Evolutionary conservation across 2,888 invertebrate species (phyloP), one percentile per base, ranked within the genome.

Genomic region (Chromoteleia sp.): DNA sequence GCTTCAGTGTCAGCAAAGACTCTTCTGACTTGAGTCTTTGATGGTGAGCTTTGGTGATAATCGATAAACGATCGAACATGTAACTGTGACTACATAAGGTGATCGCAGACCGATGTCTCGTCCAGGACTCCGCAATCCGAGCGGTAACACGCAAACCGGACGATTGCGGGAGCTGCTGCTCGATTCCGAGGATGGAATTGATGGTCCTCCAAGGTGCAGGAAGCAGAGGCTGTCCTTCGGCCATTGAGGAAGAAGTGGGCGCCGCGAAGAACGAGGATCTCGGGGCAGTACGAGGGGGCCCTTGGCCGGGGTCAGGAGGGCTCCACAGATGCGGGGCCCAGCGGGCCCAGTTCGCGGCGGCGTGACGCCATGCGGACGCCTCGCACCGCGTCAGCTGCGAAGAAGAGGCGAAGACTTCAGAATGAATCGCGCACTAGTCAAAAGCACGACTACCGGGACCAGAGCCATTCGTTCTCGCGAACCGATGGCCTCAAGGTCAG

Each of bases 341-440:
- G 86, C 84, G 88, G 86, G 88, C 87, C 88, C 88, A 88, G 88
- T 85, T 87, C 87, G 91, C 89, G 90, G 91, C 88, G 90, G 90
- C 91, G 91, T 91, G 91, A 91, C 91, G 90, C 90, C 90, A 91
- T 91, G 91, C 91, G 91, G 89, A 89, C 89, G 89, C 89, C 91
- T 88, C 87, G 87, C 87, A 87, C 88, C 87, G 86, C 86, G 59
- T 70, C 86, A 81, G 29, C 79, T 63, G 85, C 83, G 85, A 87
- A 85, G 84, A 88, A 86, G 81, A 81, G 87, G 84, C 89, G 70
- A 73, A 56, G 71, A 71, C 30, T 29, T 14, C 43, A 29, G 36
- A 45, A 74, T 48, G 30, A 43, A 85, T 12, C 41, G 12, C 12
- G 17, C 2, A 15, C 7, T 29, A 19, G 14, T 14, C 14, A 7